These are phyloP conservation scores for Hedya salicella DNA, from an alignment of 2,888 invertebrate species.

Conservation along the genomic window DNA sequence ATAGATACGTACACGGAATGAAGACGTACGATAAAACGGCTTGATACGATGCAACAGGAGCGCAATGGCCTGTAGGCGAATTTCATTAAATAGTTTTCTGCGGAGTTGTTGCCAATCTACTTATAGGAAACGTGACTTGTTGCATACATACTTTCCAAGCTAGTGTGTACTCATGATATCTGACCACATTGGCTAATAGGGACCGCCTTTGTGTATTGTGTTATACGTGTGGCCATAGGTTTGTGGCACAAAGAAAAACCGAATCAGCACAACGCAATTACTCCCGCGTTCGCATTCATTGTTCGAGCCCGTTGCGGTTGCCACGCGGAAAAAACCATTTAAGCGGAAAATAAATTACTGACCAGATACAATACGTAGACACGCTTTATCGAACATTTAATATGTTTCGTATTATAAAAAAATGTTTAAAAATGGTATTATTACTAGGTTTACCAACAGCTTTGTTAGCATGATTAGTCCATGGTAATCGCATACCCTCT, in stretches of 20 bases:
- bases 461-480: no score
- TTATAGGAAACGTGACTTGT: conserved; percentile 23
- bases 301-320: conserved; percentile 21
- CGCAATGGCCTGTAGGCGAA: conserved; percentile 7
- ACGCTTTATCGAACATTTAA: neutral
- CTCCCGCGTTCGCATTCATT: conserved; percentile 22
- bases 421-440: neutral
- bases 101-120: conserved; percentile 16
- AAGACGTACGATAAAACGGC: neutral
- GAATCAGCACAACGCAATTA: conserved; percentile 26
- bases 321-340: conserved; percentile 17
- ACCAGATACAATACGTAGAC: neutral
- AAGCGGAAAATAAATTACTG: conserved; percentile 21
- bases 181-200: conserved; percentile 17
- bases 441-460: no score
- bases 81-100: conserved; percentile 18
- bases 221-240: conserved; percentile 7
- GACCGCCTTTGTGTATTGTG: conserved; percentile 1
- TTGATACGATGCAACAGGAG: conserved; percentile 8
- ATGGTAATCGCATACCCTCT: no score
- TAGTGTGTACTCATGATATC: neutral
- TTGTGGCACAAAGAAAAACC: conserved; percentile 32
- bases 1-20: neutral
- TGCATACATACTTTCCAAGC: conserved; percentile 9
- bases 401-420: neutral